Evolutionary conservation across 1,140 invertebrate genomes (phyloP).

Genomic region (Belonocnema kinseyi): DNA sequence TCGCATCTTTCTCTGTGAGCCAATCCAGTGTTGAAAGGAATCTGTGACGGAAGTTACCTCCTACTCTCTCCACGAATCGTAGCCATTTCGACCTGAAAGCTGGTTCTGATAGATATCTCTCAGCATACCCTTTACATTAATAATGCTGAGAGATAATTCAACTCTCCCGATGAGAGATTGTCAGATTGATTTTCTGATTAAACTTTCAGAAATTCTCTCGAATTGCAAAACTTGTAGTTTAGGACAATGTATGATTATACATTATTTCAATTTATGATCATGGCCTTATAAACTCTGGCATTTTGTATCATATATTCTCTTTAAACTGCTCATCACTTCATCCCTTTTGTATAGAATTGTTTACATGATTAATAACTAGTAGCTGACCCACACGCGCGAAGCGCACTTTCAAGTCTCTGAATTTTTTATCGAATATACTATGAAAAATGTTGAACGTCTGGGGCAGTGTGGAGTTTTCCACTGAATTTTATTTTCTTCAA

Average conservation of each 20-base stretch:
- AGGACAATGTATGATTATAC: neutral
- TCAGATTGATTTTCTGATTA: conserved; percentile 22
- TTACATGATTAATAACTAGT: too few species aligned
- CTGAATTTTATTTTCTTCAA: too few species aligned
- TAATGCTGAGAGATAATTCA: neutral
- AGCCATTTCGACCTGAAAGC: conserved; percentile 12
- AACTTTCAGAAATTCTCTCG: neutral
- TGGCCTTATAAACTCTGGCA: neutral
- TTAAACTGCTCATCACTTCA: too few species aligned
- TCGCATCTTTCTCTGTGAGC: conserved; percentile 19
- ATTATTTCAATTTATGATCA: neutral
- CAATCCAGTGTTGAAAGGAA: conserved; percentile 4
- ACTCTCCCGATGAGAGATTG: conserved; percentile 19
- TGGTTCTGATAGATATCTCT: conserved; percentile 25
- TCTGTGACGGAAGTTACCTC: conserved; percentile 16
- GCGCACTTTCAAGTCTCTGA: too few species aligned
- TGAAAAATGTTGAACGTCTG: too few species aligned
- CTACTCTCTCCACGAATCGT: neutral
- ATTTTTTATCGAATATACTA: too few species aligned
- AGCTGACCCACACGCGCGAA: too few species aligned
- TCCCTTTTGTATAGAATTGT: too few species aligned
- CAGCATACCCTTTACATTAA: conserved; percentile 28
- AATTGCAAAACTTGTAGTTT: neutral
- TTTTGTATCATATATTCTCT: neutral
- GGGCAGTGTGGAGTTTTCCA: too few species aligned